Base-by-base conservation (phyloP, 2,888 invertebrate genomes). In the Alloscopus bannaensis region DNA sequence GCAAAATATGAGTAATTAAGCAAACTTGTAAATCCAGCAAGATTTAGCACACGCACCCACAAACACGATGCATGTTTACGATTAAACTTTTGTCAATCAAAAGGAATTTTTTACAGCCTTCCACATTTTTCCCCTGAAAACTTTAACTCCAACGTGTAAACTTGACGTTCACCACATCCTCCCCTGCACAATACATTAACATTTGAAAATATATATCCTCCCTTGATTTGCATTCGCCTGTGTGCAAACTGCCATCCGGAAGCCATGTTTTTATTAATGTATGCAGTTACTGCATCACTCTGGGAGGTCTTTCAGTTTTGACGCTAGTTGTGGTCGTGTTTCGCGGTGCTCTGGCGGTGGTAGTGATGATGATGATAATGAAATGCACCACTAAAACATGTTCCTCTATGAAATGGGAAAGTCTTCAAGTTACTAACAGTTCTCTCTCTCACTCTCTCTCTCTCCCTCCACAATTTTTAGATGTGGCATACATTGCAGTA, bases 21-120 rank as follows among this genome's bases (percentile, higher is more conserved):
- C 52, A 50, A 69, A 60, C 69, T 76, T 69, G 75, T 47, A 75
- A 60, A 75, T 75, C 73, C 73, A 73, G 50, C 29, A 20, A 65
- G 31, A 55, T n/a, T 29, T 55, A 16, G 55, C n/a, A 31, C 62
- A n/a, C n/a, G n/a, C n/a, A n/a, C n/a, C n/a, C n/a, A n/a, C n/a
- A n/a, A n/a, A n/a, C n/a, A 31, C 42, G 62, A 62, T 36, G 13
- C 62, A 24, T 62, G 22, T 62, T 57, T 62, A 65, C 20, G 45
- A 47, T 65, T 26, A 31, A 65, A 65, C 28, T 65, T n/a, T 47
- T 65, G 47, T 65, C 59, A 70, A 59, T 70, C 55, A 70, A 68
- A 55, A 31, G 55, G 26, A 26, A n/a, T 45, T 42, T 64, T 64
- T 64, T 24, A 64, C 26, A 40, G 42, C 40, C 31, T 31, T 29